Conservation (phyloP, 2,797 vertebrate species). For the Caiman crocodilus region DNA sequence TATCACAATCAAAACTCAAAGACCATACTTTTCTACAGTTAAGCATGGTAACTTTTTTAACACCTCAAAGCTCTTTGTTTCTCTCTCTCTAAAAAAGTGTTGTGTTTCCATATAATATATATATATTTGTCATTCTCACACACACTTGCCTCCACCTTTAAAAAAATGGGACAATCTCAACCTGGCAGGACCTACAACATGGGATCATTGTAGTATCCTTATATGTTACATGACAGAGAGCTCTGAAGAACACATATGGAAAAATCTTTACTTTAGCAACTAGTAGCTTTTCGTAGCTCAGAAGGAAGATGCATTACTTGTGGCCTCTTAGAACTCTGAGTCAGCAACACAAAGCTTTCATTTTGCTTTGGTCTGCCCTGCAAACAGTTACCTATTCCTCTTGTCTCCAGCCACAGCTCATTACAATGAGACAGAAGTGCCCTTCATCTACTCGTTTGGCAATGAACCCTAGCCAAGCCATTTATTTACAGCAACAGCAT, state of each 20-base stretch:
- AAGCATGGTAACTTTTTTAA: background rate
- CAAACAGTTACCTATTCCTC: background rate
- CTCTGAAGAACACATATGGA: rapidly evolving
- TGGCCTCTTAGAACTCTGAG: background rate
- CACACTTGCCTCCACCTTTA: background rate
- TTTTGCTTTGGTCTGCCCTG: background rate
- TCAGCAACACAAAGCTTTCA: rapidly evolving
- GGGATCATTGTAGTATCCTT: background rate
- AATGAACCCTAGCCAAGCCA: rapidly evolving
- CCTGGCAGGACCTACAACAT: rapidly evolving
- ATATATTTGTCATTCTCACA: background rate
- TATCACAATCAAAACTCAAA: background rate
- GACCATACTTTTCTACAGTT: background rate
- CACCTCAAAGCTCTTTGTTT: background rate
- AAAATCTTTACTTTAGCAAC: background rate
- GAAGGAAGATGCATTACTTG: background rate
- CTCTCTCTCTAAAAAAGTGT: background rate
- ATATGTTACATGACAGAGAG: background rate
- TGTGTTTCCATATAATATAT: background rate
- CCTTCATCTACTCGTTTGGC: constrained; percentile 33
- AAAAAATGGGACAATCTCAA: rapidly evolving
- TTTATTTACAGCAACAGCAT: constrained; percentile 43
- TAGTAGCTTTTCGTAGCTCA: background rate
- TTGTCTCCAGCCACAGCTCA: background rate
- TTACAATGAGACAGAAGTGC: constrained; percentile 4